These are phyloP conservation scores for Pheucticus melanocephalus DNA, from an alignment of 2,113 vertebrate genomes.

Conservation along the genomic window DNA sequence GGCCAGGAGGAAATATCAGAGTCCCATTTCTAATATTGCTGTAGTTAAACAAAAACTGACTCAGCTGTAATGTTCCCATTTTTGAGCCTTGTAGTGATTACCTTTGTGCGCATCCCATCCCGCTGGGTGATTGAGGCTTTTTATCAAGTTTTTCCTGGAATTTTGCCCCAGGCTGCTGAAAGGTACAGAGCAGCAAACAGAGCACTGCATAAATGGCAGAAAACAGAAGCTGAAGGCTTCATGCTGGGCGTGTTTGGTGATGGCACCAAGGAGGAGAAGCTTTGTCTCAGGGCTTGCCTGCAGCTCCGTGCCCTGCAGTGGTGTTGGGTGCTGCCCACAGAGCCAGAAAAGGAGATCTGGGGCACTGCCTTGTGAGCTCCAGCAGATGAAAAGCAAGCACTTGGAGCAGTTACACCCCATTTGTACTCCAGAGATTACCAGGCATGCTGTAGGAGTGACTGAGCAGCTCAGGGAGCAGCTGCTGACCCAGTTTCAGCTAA, in stretches of 20 bases:
- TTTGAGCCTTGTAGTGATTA: background rate
- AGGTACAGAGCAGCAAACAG: background rate
- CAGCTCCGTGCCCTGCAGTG: background rate
- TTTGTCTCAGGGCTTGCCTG: background rate
- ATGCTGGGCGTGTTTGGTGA: rapidly evolving
- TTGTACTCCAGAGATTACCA: background rate
- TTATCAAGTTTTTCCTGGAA: background rate
- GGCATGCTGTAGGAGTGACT: background rate
- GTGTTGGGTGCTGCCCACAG: background rate
- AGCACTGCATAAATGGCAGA: background rate
- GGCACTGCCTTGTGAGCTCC: background rate
- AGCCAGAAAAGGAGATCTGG: background rate
- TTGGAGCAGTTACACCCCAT: background rate
- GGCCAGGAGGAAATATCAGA: background rate
- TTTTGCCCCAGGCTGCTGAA: background rate
- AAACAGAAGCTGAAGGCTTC: background rate
- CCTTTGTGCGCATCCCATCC: background rate
- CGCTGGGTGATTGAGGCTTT: background rate
- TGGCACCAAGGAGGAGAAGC: background rate
- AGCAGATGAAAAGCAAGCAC: background rate
- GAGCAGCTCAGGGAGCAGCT: constrained; percentile 37
- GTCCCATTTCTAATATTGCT: background rate
- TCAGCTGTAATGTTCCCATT: background rate
- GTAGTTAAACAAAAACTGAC: background rate
- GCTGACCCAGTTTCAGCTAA: constrained; percentile 59